Evolutionary conservation across 2,888 invertebrate species (phyloP).

Genomic region (Nymphalis urticae): DNA sequence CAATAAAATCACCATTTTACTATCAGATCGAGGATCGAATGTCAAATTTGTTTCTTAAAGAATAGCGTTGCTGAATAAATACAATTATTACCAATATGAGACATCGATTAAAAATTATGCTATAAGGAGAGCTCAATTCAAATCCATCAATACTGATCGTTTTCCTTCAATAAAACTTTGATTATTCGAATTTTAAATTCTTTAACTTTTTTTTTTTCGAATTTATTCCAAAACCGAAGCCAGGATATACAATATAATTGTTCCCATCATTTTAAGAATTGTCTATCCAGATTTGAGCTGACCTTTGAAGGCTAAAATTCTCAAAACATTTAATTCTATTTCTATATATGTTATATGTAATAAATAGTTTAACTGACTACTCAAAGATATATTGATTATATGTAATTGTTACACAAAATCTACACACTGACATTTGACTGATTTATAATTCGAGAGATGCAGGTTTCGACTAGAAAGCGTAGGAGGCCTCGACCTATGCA

Average conservation of each 20-base stretch:
- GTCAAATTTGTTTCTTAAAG: too few relatives aligned
- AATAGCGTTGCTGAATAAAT: too few relatives aligned
- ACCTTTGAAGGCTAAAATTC: conserved; percentile 14
- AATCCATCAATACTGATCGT: background rate
- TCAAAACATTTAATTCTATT: conserved; percentile 15
- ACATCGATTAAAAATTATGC: conserved; percentile 15
- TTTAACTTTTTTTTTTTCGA: too few relatives aligned
- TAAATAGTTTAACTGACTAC: conserved; percentile 17
- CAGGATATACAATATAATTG: background rate
- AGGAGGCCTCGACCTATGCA: background rate
- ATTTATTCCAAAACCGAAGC: too few relatives aligned
- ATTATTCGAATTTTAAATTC: too few relatives aligned
- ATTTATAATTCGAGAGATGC: conserved; percentile 11
- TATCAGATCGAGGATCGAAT: too few relatives aligned
- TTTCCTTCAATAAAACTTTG: too few relatives aligned
- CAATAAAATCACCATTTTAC: too few relatives aligned
- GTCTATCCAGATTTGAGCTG: conserved; percentile 19
- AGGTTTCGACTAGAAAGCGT: conserved; percentile 11
- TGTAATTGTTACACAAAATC: conserved; percentile 19
- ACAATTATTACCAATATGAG: background rate
- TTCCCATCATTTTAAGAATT: background rate
- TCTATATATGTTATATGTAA: conserved; percentile 12
- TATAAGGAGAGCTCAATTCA: conserved; percentile 26
- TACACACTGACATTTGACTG: conserved; percentile 23
- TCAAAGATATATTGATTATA: conserved; percentile 6